These are phyloP conservation scores for Drosophila tropicalis DNA, from an alignment of 1,140 invertebrate species.

Conservation along the genomic window DNA sequence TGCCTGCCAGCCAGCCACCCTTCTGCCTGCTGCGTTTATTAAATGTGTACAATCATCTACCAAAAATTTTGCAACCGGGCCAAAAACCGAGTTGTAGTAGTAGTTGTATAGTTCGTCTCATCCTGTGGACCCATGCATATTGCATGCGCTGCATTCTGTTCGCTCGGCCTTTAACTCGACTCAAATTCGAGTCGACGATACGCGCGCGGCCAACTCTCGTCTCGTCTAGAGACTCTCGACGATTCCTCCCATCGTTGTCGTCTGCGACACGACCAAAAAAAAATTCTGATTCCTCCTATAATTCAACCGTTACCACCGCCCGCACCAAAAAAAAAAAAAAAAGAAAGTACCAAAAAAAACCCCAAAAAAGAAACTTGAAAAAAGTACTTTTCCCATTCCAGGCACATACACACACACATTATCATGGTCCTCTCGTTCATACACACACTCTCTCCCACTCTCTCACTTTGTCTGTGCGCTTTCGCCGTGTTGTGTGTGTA, in stretches of 20 bases:
- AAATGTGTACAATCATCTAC: constrained; percentile 54
- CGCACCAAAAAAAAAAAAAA: constrained; percentile 8
- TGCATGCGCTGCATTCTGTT: constrained; percentile 11
- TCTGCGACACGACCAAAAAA: constrained; percentile 36
- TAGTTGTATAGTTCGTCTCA: constrained; percentile 2
- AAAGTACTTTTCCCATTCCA: constrained; percentile 7
- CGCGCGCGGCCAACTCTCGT: no score
- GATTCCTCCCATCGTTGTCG: constrained; percentile 28
- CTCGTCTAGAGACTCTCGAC: not conserved
- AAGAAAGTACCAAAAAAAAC: not conserved
- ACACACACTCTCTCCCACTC: not conserved
- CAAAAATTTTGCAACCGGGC: constrained; percentile 46
- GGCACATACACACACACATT: not conserved
- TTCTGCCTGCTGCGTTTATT: constrained; percentile 42
- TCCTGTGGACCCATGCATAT: constrained; percentile 9
- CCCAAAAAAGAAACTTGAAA: constrained; percentile 5
- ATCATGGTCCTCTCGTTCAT: not conserved
- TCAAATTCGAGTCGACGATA: not conserved
- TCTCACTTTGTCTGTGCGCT: constrained; percentile 6
- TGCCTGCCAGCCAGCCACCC: constrained; percentile 5
- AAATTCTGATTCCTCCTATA: constrained; percentile 53
- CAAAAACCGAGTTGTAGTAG: constrained; percentile 12
- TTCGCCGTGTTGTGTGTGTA: not conserved
- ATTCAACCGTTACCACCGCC: constrained; percentile 36
- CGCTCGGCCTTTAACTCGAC: constrained; percentile 19